Evolutionary conservation across 2,797 vertebrate species (phyloP).

Genomic region (Varecia variegata): DNA sequence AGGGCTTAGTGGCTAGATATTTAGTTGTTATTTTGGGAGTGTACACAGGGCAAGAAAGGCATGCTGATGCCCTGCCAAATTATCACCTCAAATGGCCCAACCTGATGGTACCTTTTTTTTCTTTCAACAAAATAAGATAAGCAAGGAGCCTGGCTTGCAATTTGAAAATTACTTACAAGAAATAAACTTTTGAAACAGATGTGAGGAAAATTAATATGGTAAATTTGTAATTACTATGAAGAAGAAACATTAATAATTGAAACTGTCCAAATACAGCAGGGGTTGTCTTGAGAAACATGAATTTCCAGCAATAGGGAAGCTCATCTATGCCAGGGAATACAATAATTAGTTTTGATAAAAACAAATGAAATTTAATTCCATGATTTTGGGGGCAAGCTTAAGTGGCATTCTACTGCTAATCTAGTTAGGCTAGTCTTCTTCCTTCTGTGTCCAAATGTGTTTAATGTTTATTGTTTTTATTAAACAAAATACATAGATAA

Average conservation of each 20-base stretch:
- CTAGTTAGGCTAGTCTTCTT: neutral
- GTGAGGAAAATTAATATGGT: neutral
- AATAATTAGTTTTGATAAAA: neutral
- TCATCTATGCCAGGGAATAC: neutral
- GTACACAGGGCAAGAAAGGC: neutral
- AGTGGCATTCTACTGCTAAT: neutral
- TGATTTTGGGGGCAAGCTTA: neutral
- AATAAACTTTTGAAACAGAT: slow-evolving; percentile 25
- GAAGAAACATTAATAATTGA: neutral
- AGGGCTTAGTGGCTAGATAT: neutral
- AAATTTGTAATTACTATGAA: slow-evolving; percentile 3
- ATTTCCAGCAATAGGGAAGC: neutral
- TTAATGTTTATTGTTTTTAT: slow-evolving; percentile 26
- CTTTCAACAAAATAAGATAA: slow-evolving; percentile 15
- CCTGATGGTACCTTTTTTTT: neutral
- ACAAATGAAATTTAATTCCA: neutral
- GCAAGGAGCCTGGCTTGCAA: neutral
- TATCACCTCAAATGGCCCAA: neutral
- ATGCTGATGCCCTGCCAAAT: neutral
- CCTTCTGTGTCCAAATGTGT: neutral
- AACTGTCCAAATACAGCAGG: neutral
- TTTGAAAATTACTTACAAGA: slow-evolving; percentile 3
- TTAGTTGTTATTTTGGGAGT: neutral
- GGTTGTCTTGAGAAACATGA: neutral
- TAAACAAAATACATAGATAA: neutral